Percentiles rank a stretch among this genome's conserved stretches.
These are phyloP conservation scores for Oxyscelio sp. DNA, from an alignment of 2,888 invertebrate genomes.

Conservation along the genomic window DNA sequence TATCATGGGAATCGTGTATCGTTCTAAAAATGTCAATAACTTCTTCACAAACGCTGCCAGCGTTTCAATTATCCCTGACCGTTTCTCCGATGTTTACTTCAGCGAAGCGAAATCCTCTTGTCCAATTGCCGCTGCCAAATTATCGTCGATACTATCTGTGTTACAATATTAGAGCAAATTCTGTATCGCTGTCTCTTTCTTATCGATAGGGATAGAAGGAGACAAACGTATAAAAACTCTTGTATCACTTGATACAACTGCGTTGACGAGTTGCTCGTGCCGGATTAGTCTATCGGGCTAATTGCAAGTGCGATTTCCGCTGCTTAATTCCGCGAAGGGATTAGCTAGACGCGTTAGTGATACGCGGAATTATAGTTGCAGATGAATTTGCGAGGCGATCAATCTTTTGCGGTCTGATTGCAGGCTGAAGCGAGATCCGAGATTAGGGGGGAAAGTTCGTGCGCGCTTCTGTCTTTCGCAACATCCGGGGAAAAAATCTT, in stretches of 20 bases:
- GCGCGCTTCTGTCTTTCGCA: not conserved
- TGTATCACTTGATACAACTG: too few species aligned
- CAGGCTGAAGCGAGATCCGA: slow-evolving; percentile 17
- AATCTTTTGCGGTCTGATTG: slow-evolving; percentile 56
- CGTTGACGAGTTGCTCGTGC: not conserved
- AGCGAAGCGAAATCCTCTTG: slow-evolving; percentile 24
- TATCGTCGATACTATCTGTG: too few species aligned
- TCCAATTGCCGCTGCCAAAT: slow-evolving; percentile 24
- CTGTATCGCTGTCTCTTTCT: too few species aligned
- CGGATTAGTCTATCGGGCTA: slow-evolving; percentile 13
- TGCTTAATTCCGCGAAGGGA: slow-evolving; percentile 47
- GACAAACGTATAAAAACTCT: too few species aligned
- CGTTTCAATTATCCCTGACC: slow-evolving; percentile 36
- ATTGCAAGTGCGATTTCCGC: slow-evolving; percentile 11
- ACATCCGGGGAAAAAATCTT: slow-evolving; percentile 7
- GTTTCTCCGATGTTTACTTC: too few species aligned
- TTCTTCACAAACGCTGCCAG: slow-evolving; percentile 38
- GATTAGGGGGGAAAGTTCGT: slow-evolving; percentile 56
- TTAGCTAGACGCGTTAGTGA: slow-evolving; percentile 21
- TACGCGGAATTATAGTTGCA: slow-evolving; percentile 46
- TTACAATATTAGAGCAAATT: too few species aligned
- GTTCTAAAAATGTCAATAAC: slow-evolving; percentile 38
- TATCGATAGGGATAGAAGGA: too few species aligned
- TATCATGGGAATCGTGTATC: slow-evolving; percentile 20
- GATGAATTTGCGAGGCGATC: slow-evolving; percentile 51